Evolutionary conservation across 2,113 vertebrate species (phyloP), one percentile per base, ranked within the genome.

Genomic region (Catagonus wagneri): DNA sequence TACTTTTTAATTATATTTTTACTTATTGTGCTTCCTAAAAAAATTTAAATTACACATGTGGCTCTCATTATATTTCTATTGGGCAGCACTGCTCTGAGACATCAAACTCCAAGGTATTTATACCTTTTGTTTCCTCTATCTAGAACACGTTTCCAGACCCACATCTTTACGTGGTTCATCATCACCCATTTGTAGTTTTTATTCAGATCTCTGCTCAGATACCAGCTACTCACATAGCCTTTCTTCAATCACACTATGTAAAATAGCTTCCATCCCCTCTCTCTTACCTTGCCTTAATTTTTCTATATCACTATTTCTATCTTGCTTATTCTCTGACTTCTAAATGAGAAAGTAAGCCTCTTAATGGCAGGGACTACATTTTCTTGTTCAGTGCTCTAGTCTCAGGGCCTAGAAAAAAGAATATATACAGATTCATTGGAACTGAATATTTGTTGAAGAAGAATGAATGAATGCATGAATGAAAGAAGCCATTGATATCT

Each of bases 1-100:
- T 72, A 32, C 23, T 88, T 94, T 96, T 90, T 23, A 72, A 50
- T 71, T 79, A 39, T 63, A 61, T 11, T 44, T 93, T 60, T 61
- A 44, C 32, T 54, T 25, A 61, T 54, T n/a, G 29, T 54, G 50
- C 7, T 81, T 76, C 65, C 32, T 66, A 75, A 56, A 76, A 56
- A 14, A 16, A 29, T 19, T 66, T 7, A 32, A 93, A 66, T 85
- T 54, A 22, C 2, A 14, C 61, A 27, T 32, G 1, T 19, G 39
- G 22, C 60, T 75, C 1, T 72, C 25, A 15, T 61, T 15, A 44
- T 74, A 83, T 86, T 84, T 94, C 65, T 80, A 71, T 11, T 50
- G 29, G 16, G 20, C 17, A 23, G 15, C 14, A 52, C 20, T 65
- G 34, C 14, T 22, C 11, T 56, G 66, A 75, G 44, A 83, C 10